Conservation (phyloP, 2,888 invertebrate species). For the Cryptus armator region DNA sequence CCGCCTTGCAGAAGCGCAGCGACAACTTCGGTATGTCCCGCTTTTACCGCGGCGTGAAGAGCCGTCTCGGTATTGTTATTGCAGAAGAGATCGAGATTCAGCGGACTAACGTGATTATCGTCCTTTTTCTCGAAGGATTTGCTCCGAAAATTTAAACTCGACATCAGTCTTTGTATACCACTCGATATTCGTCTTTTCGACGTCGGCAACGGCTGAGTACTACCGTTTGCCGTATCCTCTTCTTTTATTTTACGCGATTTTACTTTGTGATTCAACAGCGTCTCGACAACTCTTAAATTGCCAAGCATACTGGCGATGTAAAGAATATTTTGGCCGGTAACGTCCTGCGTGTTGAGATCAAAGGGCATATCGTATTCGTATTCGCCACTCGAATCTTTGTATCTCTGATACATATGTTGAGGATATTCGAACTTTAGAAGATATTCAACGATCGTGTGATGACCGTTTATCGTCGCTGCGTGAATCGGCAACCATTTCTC, state of each 20-base stretch:
- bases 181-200: slow-evolving; percentile 91
- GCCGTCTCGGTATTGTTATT: slow-evolving; percentile 93
- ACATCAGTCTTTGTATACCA: slow-evolving; percentile 95
- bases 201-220: slow-evolving; percentile 77
- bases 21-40: slow-evolving; percentile 91
- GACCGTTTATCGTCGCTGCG: slow-evolving; percentile 96
- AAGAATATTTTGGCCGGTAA: slow-evolving; percentile 95
- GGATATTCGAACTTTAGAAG: slow-evolving; percentile 95
- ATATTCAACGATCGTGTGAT: slow-evolving; percentile 91
- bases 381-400: slow-evolving; percentile 89
- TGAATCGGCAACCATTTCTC: slow-evolving; percentile 97
- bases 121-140: slow-evolving; percentile 85
- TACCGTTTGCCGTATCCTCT: slow-evolving; percentile 83
- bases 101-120: slow-evolving; percentile 88
- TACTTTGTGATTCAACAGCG: slow-evolving; percentile 91
- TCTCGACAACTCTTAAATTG: slow-evolving; percentile 91
- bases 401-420: slow-evolving; percentile 88
- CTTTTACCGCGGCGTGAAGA: slow-evolving; percentile 92
- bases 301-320: slow-evolving; percentile 96
- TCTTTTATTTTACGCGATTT: slow-evolving; percentile 87
- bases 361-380: slow-evolving; percentile 96
- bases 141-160: slow-evolving; percentile 90
- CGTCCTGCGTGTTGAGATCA: slow-evolving; percentile 96
- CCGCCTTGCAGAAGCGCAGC: slow-evolving; percentile 90
- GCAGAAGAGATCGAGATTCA: slow-evolving; percentile 91